Evolutionary conservation across 37 sponge, comb jelly and placozoan species (phyloP).

Genomic region (Tethya wilhelma): DNA sequence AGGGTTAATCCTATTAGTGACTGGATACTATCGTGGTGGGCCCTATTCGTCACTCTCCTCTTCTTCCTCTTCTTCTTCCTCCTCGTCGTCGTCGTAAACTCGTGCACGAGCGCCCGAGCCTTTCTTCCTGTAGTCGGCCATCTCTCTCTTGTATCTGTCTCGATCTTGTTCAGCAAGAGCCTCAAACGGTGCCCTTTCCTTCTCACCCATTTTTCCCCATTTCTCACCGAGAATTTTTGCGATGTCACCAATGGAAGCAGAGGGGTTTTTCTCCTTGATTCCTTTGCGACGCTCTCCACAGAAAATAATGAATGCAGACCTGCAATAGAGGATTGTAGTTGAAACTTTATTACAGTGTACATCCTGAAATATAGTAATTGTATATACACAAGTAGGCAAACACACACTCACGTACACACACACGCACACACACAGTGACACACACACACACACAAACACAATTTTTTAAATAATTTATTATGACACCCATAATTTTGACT

Average conservation of each 20-base stretch:
- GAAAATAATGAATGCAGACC: slow-evolving; percentile 87
- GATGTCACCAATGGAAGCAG: slow-evolving; percentile 65
- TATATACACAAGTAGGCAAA: no score
- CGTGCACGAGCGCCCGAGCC: background rate
- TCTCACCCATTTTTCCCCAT: slow-evolving; percentile 64
- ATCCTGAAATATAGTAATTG: no score
- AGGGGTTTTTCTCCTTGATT: slow-evolving; percentile 60
- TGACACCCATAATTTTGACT: no score
- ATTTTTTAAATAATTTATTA: no score
- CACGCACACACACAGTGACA: no score
- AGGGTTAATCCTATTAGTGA: no score
- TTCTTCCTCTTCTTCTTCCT: slow-evolving; percentile 29
- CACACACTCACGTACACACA: no score
- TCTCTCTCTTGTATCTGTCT: slow-evolving; percentile 76
- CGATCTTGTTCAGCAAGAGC: slow-evolving; percentile 63
- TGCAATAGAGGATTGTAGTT: no score
- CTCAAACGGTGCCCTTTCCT: slow-evolving; percentile 73
- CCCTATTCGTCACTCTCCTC: slow-evolving; percentile 10
- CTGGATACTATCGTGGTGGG: no score
- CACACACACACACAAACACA: no score
- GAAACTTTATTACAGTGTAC: no score
- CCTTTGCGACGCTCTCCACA: slow-evolving; percentile 60
- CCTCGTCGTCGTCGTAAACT: slow-evolving; percentile 43
- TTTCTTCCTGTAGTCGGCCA: slow-evolving; percentile 42
- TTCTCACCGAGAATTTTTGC: slow-evolving; percentile 80